Evolutionary conservation across 2,888 invertebrate genomes (phyloP), one percentile per base, ranked within the genome.

Genomic region (Rhingia rostrata): DNA sequence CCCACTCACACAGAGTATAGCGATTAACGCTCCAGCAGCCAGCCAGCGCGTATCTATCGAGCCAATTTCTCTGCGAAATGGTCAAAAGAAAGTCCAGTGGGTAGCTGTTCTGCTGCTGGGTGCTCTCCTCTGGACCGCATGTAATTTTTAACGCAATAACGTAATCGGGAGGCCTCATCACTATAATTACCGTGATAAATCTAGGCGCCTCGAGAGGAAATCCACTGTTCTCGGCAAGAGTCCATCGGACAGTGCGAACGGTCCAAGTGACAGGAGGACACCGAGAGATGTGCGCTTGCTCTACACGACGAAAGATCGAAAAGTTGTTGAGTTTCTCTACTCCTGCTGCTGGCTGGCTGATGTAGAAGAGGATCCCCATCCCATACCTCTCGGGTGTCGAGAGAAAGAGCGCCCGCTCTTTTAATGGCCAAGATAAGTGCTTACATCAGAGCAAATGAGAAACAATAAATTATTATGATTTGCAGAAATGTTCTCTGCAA

Each of bases 391-490:
- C 2, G 39, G 41, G n/a, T 30, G n/a, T 37, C 30, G 33, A 45
- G 35, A 74, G 45, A 56, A 41, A 63, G 69, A 64, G 69, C 64
- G 80, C 56, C 39, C 84, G 74, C 80, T 64, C 73, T 70, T 82
- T 75, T 84, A 84, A 84, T 80, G 70, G 74, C 74, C 80, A 61
- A 84, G 73, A 84, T 84, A 80, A 84, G 84, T 80, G 80, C 80
- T 84, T 70, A 66, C 84, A 80, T 81, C 86, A 86, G 85, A 87
- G 87, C 87, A 89, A 89, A 89, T 89, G 89, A 89, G 88, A 88
- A 87, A 87, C 88, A 88, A 89, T 90, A 88, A 90, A 90, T 89
- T 89, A 89, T 89, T 88, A 89, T 89, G 89, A 90, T 90, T 89
- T 90, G 89, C 89, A 89, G 88, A 87, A 88, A 88, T 86, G 86